Percentiles rank a stretch among this genome's conserved stretches.
Evolutionary conservation across 1,140 invertebrate genomes (phyloP).

Genomic region (Zaprionus inermis): DNA sequence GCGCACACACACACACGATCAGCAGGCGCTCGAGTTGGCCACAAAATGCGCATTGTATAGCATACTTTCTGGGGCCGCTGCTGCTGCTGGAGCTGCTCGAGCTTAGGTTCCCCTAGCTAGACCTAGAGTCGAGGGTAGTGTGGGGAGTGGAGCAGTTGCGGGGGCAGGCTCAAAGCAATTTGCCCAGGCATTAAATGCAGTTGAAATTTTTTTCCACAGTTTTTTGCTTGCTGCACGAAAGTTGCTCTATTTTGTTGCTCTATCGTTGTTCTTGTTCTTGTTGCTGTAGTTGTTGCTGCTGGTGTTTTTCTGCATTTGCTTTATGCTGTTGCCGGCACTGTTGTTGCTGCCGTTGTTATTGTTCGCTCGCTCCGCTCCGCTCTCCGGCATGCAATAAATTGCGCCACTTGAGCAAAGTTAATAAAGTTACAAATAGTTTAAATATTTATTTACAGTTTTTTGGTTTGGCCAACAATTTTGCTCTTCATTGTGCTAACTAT

Average conservation of each 20-base stretch:
- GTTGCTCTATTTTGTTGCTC: slow-evolving; percentile 23
- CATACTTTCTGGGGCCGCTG: slow-evolving; percentile 14
- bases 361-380: background rate
- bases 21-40: slow-evolving; percentile 24
- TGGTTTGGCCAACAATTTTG: slow-evolving; percentile 70
- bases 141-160: background rate
- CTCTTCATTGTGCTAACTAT: slow-evolving; percentile 59
- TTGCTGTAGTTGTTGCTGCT: background rate
- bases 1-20: slow-evolving; percentile 7
- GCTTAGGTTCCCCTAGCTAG: background rate
- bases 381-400: slow-evolving; percentile 73
- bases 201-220: slow-evolving; percentile 44
- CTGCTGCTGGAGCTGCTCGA: background rate
- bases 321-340: slow-evolving; percentile 27
- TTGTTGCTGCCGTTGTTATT: slow-evolving; percentile 24
- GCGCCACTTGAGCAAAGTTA: slow-evolving; percentile 80
- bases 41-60: slow-evolving; percentile 43
- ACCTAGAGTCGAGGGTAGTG: background rate
- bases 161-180: slow-evolving; percentile 47
- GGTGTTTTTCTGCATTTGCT: slow-evolving; percentile 14
- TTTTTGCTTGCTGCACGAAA: slow-evolving; percentile 18
- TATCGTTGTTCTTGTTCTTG: slow-evolving; percentile 14
- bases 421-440: slow-evolving; percentile 82
- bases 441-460: slow-evolving; percentile 81
- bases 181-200: slow-evolving; percentile 53